Evolutionary conservation across 2,113 vertebrate species (phyloP).

Genomic region (Bos javanicus): DNA sequence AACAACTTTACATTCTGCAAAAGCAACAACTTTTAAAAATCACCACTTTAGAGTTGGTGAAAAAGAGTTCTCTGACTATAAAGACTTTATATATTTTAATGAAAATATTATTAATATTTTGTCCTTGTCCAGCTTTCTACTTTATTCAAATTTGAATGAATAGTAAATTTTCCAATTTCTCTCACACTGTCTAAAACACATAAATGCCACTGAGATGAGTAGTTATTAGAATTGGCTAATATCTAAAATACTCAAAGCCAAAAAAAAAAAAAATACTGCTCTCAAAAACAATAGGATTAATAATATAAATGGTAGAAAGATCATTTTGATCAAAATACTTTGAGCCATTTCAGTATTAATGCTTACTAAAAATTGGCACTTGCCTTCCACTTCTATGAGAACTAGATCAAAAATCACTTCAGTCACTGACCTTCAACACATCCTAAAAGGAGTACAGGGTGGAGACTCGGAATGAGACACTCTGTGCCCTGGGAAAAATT

Average conservation of each 20-base stretch:
- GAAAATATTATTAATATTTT: not conserved
- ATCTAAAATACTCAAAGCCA: not conserved
- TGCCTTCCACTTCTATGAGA: not conserved
- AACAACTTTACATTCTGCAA: not conserved
- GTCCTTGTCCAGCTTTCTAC: not conserved
- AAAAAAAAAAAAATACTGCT: not conserved
- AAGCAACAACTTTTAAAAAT: constrained; percentile 6
- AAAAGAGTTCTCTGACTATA: not conserved
- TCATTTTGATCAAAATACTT: not conserved
- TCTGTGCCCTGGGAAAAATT: not conserved
- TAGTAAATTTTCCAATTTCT: not conserved
- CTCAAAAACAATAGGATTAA: not conserved
- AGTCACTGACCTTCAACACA: not conserved
- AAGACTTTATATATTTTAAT: not conserved
- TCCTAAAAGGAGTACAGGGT: not conserved
- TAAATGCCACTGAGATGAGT: not conserved
- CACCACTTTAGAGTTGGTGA: not conserved
- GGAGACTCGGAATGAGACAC: not conserved
- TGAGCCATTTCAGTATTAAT: not conserved
- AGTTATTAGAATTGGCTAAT: not conserved
- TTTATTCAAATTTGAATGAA: not conserved
- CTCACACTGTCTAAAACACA: not conserved
- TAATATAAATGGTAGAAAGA: not conserved
- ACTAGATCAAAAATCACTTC: not conserved
- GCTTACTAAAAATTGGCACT: not conserved